These are phyloP conservation scores for Brachionus plicatilis DNA, from an alignment of 1,140 invertebrate genomes.

Conservation along the genomic window DNA sequence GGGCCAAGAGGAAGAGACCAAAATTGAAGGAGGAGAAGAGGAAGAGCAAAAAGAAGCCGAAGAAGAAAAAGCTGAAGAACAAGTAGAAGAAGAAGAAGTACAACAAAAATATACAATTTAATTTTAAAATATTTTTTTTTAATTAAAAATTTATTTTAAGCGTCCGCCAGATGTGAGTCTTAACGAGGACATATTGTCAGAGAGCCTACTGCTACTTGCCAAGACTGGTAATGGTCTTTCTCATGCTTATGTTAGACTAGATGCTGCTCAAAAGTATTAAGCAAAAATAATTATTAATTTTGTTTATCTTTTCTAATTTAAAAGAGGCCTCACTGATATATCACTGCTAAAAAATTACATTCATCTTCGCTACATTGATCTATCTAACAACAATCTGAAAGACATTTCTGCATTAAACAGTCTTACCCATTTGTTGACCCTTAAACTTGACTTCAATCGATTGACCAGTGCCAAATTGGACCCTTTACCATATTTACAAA, in stretches of 20 bases:
- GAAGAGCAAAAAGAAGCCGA: slow-evolving; percentile 39
- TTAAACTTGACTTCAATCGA: slow-evolving; percentile 53
- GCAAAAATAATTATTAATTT: not conserved
- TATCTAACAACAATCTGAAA: slow-evolving; percentile 52
- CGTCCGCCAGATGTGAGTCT: slow-evolving; percentile 49
- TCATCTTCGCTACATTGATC: slow-evolving; percentile 53
- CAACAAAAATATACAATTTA: slow-evolving; percentile 39
- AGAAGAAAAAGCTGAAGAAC: slow-evolving; percentile 43
- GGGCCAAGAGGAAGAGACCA: not conserved
- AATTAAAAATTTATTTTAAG: slow-evolving; percentile 42
- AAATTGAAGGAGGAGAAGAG: not conserved
- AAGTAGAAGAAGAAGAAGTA: slow-evolving; percentile 44
- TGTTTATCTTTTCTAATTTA: slow-evolving; percentile 28
- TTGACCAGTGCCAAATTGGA: slow-evolving; percentile 50
- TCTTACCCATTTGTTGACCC: slow-evolving; percentile 52
- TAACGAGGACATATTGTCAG: slow-evolving; percentile 50
- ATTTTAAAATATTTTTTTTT: not conserved
- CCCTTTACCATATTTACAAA: slow-evolving; percentile 53
- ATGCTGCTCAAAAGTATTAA: slow-evolving; percentile 51
- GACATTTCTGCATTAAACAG: slow-evolving; percentile 51
- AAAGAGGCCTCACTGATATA: slow-evolving; percentile 52
- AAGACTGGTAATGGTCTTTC: slow-evolving; percentile 55
- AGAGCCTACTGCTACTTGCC: slow-evolving; percentile 51
- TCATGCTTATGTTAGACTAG: slow-evolving; percentile 54
- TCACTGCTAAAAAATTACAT: slow-evolving; percentile 50